Evolutionary conservation across 2,113 vertebrate genomes (phyloP), one percentile per base, ranked within the genome.

Genomic region (Urocynchramus pylzowi): DNA sequence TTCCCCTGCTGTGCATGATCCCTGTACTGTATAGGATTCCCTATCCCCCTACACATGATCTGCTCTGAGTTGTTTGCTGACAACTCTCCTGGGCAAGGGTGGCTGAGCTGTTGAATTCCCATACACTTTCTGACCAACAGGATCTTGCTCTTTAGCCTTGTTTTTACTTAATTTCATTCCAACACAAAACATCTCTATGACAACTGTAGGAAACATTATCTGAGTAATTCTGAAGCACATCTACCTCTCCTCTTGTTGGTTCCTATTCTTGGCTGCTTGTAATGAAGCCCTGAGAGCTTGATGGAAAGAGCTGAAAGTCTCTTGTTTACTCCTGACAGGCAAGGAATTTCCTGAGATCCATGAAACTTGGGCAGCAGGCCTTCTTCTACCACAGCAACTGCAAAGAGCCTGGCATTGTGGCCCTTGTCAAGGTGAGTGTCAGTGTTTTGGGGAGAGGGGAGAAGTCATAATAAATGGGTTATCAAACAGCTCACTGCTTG

Each of bases 351-450:
- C 98, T 99, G 97, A 98, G 98, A 92, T 98, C 98, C 93, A 99
- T 99, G 99, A 99, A 98, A 85, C 89, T 97, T 21, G 99, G 98
- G 19, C 98, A 99, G 73, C 84, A 97, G 90, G 99, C 99, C 16
- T 99, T 99, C 97, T 99, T 99, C 97, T 99, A 99, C 97, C 99
- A 99, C 97, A 99, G 99, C 84, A 99, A 99, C 98, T 99, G 99
- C 88, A 99, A 99, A 92, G 98, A 99, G 61, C 99, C 99, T 6
- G 99, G 99, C 44, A 98, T 99, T 2, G 99, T 98, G 52, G 99
- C 98, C 71, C 61, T 99, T 37, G 97, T 99, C 95, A 98, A 99
- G 98, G 99, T 99, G 56, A 97, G 98, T 18, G 7, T 19, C 24
- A 63, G 27, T 53, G 26, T 57, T 85, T 44, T 10, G 4, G 44